Evolutionary conservation across 2,797 vertebrate genomes (phyloP), one percentile per base, ranked within the genome.

Genomic region (Rhinogobio ventralis): DNA sequence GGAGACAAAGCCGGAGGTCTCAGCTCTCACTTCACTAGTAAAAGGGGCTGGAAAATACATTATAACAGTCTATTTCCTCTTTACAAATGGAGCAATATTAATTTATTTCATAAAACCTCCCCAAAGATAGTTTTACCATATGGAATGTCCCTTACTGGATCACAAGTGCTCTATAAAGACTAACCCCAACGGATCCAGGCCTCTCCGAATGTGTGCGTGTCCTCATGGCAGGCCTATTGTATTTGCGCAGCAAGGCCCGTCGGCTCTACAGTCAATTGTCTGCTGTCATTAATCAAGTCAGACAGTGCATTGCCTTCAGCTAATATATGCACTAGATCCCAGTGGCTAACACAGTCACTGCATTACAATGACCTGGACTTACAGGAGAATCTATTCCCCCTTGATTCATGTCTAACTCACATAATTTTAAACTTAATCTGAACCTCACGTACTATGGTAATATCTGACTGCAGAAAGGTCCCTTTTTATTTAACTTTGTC

Each of bases 261-360:
- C 88, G 82, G 87, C 88, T 91, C 85, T 86, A 88, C 87, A 89
- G 88, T 87, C 90, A 89, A 89, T 90, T 91, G 88, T 90, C 88
- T 83, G 86, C 87, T 86, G 86, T 91, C 93, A 93, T 94, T 93
- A 93, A 93, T 94, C 93, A 94, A 87, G 75, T 76, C 57, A 83
- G 88, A 88, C 89, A 89, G 88, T 86, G 75, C 87, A 87, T 87
- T 69, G 84, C 89, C 86, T 84, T 83, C 80, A 84, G 87, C 87
- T 89, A 92, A 92, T 90, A 88, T 85, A 90, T 89, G 89, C 89
- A 86, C 86, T 86, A 86, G 33, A 83, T 84, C 85, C 90, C 89
- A n/a, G 19, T 55, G 74, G 89, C 84, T 85, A 87, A 91, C 82
- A 80, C 83, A 87, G 73, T 88, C 73, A 89, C 86, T 49, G 25